Base-by-base conservation (phyloP, 2,113 vertebrate species). In the Colius striatus region DNA sequence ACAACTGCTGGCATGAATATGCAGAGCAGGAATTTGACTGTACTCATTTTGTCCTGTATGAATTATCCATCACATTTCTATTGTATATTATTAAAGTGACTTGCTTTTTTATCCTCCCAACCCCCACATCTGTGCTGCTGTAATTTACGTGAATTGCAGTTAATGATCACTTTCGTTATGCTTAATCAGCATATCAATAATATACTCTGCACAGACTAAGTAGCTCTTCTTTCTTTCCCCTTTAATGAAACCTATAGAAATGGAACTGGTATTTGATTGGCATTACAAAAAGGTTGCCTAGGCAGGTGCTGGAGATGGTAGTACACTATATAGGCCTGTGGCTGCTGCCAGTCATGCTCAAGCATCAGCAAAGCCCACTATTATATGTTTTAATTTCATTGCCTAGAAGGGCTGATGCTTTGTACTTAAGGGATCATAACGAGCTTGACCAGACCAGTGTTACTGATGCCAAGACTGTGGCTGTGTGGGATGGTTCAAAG, bases 81-180 rank as follows among this genome's bases (percentile, higher is more conserved):
- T 83, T 95, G 90, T 90, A 54, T 50, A 67, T 96, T 94, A 96
- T 67, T 86, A 82, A 92, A 96, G 91, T 91, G 84, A 91, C 77
- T 94, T 91, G 81, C 62, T 94, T 91, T 94, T 89, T 83, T 68
- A 78, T 85, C 60, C 55, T 70, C 93, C 82, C 78, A 73, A 16
- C 75, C 96, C 82, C 96, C 63, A 87, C 95, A 96, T 91, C 94
- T 96, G 75, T 91, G 73, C 92, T 95, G 91, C 89, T 92, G 90
- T 68, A 96, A 97, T 93, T 97, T 96, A 91, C 41, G 61, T 96
- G 70, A 97, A 94, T 96, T 94, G 83, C 76, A 9, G 79, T 61
- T 97, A 90, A 92, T 94, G 84, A 97, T 96, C 96, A 87, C 90
- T 97, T 97, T 62, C 47, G 38, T 93, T 96, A 91, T 97, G 94